phyloP scores from a whole-genome alignment of 2,888 invertebrate species.

The Esperia sulphurella region DNA sequence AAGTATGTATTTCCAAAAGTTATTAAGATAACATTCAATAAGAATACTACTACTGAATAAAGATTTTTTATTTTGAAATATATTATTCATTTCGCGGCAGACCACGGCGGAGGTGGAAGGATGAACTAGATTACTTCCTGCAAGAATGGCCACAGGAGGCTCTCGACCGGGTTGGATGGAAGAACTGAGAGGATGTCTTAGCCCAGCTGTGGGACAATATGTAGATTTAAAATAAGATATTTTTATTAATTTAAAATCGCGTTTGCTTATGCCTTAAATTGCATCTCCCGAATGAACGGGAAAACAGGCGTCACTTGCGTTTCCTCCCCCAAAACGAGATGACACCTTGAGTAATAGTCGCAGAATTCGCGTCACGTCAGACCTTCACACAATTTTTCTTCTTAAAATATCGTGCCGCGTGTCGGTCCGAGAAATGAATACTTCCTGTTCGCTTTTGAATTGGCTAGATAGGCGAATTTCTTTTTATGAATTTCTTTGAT shows the following conservation, averaged over 20 bases:
- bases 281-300: constrained; percentile 22
- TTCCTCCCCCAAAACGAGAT: constrained; percentile 48
- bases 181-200: too few species aligned
- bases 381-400: constrained; percentile 58
- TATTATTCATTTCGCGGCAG: too few species aligned
- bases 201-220: too few species aligned
- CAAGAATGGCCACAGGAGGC: too few species aligned
- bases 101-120: too few species aligned
- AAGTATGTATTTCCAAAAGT: too few species aligned
- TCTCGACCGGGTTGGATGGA: too few species aligned
- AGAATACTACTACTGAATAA: too few species aligned
- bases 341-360: constrained; percentile 69
- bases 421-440: constrained; percentile 40
- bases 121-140: too few species aligned
- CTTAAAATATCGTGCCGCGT: constrained; percentile 43
- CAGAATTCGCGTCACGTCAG: constrained; percentile 52
- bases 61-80: too few species aligned
- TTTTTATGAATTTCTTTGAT: constrained; percentile 10
- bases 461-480: constrained; percentile 15
- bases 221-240: constrained; percentile 6
- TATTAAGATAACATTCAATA: too few species aligned
- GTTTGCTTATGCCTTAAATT: constrained; percentile 15
- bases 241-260: background rate
- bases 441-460: constrained; percentile 26
- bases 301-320: constrained; percentile 43